Conservation (phyloP, 1,140 invertebrate species). For the Uloborus diversus region DNA sequence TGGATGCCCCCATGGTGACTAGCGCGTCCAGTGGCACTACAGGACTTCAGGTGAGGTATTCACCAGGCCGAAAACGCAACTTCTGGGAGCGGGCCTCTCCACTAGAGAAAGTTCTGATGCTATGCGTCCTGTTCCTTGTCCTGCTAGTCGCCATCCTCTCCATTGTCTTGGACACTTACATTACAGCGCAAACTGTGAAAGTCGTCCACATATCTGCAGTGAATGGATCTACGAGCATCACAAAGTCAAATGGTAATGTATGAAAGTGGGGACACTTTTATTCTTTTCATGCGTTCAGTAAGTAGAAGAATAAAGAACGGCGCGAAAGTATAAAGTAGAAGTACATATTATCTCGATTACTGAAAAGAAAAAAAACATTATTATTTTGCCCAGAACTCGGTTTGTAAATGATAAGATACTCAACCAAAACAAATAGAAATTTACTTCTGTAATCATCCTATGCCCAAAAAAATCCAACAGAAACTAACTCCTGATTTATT, state of each 20-base stretch:
- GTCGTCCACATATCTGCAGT: conserved; percentile 53
- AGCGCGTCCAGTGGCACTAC: neutral
- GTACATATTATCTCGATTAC: too few relatives aligned
- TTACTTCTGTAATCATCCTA: too few relatives aligned
- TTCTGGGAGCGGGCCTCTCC: conserved; percentile 73
- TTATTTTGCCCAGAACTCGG: too few relatives aligned
- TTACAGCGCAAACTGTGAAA: conserved; percentile 55
- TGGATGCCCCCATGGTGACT: conserved; percentile 49
- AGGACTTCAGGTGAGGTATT: conserved; percentile 65
- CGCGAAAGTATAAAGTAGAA: too few relatives aligned
- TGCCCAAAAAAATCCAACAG: too few relatives aligned
- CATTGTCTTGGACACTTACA: conserved; percentile 68
- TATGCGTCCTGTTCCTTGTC: conserved; percentile 69
- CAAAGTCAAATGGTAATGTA: conserved; percentile 44
- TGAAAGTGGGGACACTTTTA: neutral
- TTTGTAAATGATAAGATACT: too few relatives aligned
- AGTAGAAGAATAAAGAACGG: too few relatives aligned
- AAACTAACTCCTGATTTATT: too few relatives aligned
- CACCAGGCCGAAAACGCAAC: conserved; percentile 62
- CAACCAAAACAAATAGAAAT: too few relatives aligned
- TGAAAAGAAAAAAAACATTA: too few relatives aligned
- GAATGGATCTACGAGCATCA: conserved; percentile 37
- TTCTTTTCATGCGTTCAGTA: too few relatives aligned
- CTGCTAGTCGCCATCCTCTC: conserved; percentile 68
- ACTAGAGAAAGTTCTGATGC: conserved; percentile 71